Evolutionary conservation across 2,113 vertebrate genomes (phyloP).

Genomic region (Dasyurus viverrinus): DNA sequence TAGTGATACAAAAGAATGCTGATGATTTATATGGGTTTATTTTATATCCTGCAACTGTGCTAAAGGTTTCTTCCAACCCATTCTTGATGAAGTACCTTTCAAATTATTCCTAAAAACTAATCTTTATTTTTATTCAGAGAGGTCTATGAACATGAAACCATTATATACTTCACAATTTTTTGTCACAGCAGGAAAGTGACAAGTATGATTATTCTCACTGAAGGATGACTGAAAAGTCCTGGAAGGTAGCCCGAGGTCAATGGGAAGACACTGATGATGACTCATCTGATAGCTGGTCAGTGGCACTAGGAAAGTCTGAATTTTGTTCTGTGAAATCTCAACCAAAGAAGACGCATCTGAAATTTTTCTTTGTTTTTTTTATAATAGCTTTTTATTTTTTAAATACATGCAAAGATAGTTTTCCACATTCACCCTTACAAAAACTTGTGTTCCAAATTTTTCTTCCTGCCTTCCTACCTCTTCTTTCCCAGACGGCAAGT

Average conservation of each 20-base stretch:
- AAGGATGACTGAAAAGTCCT: background rate
- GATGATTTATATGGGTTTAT: too few species aligned
- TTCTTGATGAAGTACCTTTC: constrained; percentile 19
- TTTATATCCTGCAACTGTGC: too few species aligned
- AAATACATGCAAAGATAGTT: too few species aligned
- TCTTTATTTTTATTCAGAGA: background rate
- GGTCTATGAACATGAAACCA: background rate
- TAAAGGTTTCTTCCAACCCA: background rate
- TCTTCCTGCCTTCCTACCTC: too few species aligned
- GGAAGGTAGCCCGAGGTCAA: background rate
- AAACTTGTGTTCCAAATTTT: too few species aligned
- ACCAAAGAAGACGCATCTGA: background rate
- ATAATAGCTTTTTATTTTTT: too few species aligned
- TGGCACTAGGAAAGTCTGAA: background rate
- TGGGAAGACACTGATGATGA: background rate
- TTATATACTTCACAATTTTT: background rate
- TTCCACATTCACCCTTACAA: too few species aligned
- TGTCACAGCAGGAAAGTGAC: background rate
- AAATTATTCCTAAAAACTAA: background rate
- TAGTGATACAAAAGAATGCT: too few species aligned
- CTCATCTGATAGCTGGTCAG: background rate
- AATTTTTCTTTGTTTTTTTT: background rate
- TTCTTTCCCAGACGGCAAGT: too few species aligned
- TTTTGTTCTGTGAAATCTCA: background rate
- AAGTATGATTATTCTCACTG: background rate